These are phyloP conservation scores for Plutella xylostella DNA, from an alignment of 2,888 invertebrate genomes.

Conservation along the genomic window DNA sequence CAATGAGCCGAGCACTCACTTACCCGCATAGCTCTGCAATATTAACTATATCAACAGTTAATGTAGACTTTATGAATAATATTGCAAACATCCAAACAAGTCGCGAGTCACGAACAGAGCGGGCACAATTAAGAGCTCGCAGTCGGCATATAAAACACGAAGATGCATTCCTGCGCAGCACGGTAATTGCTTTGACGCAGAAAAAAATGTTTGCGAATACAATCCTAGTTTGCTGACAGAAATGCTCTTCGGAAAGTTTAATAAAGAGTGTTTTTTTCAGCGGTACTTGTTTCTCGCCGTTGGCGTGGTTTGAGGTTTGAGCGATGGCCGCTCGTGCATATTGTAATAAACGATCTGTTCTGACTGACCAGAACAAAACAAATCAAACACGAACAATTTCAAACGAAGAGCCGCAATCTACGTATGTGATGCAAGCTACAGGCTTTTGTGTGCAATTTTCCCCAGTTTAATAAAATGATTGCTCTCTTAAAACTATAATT, in stretches of 20 bases:
- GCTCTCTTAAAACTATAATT: too few relatives aligned
- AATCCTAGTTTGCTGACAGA: slow-evolving; percentile 27
- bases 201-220: slow-evolving; percentile 32
- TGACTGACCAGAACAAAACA: slow-evolving; percentile 17
- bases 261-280: not conserved
- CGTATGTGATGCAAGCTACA: slow-evolving; percentile 19
- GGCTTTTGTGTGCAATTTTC: too few relatives aligned
- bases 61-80: not conserved
- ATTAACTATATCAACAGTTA: not conserved
- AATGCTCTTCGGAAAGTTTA: not conserved
- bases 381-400: slow-evolving; percentile 27
- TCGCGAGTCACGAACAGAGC: slow-evolving; percentile 45
- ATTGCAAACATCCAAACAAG: slow-evolving; percentile 21
- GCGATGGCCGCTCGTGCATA: not conserved
- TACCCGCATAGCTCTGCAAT: too few relatives aligned
- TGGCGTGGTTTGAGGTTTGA: not conserved
- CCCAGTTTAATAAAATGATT: too few relatives aligned
- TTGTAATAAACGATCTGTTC: slow-evolving; percentile 1
- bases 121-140: slow-evolving; percentile 50
- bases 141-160: slow-evolving; percentile 49
- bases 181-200: slow-evolving; percentile 28
- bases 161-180: slow-evolving; percentile 36
- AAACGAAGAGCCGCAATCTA: slow-evolving; percentile 20
- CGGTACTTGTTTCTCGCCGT: too few relatives aligned
- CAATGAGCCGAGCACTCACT: not conserved